Evolutionary conservation across 2,888 invertebrate species (phyloP).

Genomic region (Theodoxus fluviatilis): DNA sequence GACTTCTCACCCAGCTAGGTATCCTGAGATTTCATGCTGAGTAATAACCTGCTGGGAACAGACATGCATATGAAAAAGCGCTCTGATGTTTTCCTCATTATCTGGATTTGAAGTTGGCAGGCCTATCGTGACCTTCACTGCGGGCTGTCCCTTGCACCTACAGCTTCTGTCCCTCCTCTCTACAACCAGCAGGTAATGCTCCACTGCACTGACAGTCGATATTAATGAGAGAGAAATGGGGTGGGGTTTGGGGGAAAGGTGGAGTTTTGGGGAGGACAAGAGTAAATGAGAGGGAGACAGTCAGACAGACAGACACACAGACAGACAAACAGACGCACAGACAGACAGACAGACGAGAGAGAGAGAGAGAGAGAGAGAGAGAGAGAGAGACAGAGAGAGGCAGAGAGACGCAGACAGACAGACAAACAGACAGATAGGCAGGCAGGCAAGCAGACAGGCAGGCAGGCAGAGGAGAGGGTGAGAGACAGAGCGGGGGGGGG

Average conservation of each 20-base stretch:
- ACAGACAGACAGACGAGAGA: neutral
- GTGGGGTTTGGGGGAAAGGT: neutral
- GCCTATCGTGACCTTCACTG: no score
- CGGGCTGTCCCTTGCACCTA: no score
- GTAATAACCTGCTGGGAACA: no score
- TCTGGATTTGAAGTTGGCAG: no score
- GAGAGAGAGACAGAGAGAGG: neutral
- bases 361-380: constrained; percentile 4
- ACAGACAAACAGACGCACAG: constrained; percentile 22
- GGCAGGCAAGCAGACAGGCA: neutral
- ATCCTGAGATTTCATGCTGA: no score
- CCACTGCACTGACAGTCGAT: no score
- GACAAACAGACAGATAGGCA: neutral
- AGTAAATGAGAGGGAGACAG: neutral
- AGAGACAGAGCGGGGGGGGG: neutral
- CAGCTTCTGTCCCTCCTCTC: no score
- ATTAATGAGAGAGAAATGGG: no score
- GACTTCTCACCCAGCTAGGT: no score
- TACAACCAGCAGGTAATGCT: no score
- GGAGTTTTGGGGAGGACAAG: neutral
- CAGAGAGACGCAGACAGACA: neutral
- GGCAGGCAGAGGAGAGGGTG: neutral
- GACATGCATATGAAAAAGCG: no score
- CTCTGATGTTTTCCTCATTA: no score
- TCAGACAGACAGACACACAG: constrained; percentile 21